Evolutionary conservation across 2,113 vertebrate species (phyloP), one percentile per base, ranked within the genome.

Genomic region (Parotia lawesii): DNA sequence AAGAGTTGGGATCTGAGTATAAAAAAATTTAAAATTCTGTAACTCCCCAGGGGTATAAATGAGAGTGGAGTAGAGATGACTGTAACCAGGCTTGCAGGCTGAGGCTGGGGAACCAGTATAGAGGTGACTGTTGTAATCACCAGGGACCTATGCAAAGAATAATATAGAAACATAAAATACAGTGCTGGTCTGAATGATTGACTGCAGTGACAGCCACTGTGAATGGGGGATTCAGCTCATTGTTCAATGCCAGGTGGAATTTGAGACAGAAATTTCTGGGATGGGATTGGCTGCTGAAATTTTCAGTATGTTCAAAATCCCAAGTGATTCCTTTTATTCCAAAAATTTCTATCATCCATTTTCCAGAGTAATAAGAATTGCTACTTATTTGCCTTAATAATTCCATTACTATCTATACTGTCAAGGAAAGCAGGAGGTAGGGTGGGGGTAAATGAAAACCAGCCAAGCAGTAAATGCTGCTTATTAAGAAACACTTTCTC

Each of bases 41-140:
- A 35, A 40, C 10, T 88, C 6, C 7, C 22, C 18, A n/a, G 25
- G 5, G 21, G 8, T 17, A 5, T 53, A 67, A 38, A 29, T 64
- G 42, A 47, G 25, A 47, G 11, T 25, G 33, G 10, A 67, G 35
- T 11, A 13, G 44, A 64, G 53, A 31, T 48, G 14, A 6, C 29
- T 15, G 38, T 5, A 71, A 35, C 19, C 5, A 54, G 51, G 12
- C 61, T 75, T 87, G 37, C 50, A 45, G 27, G 17, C 22, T 44
- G 47, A 60, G 42, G 5, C 29, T 61, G 31, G 5, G 40, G 4
- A 48, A 19, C 22, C 27, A 48, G 1, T 13, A 1, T 2, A 25
- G 5, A 40, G n/a, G 19, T 50, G 35, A 5, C 27, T 71, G 6
- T 4, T 77, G 16, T 28, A 48, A 62, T 15, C 0, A 0, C 10